Evolutionary conservation across 1,140 invertebrate genomes (phyloP).

Genomic region (Theocolax elegans): DNA sequence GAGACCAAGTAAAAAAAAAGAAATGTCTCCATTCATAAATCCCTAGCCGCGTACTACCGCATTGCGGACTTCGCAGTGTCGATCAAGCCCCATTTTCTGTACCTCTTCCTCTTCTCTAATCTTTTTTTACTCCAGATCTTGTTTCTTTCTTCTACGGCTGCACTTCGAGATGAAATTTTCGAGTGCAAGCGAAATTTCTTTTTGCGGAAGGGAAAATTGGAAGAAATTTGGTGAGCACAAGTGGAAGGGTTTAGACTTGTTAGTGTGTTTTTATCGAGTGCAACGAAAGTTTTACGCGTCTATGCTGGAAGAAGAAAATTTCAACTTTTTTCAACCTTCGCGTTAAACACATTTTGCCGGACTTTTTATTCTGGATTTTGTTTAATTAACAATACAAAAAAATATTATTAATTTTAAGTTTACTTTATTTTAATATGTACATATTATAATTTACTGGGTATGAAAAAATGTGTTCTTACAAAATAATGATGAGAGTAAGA

Average conservation of each 20-base stretch:
- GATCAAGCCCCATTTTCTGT: conserved; percentile 14
- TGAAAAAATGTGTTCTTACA: no score
- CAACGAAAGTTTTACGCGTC: no score
- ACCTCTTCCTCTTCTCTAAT: conserved; percentile 1
- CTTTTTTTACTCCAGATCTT: background rate
- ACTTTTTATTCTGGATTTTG: no score
- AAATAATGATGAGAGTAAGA: no score
- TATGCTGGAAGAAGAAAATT: no score
- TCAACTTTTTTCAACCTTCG: no score
- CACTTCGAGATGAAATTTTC: background rate
- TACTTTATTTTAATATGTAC: no score
- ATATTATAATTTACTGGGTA: no score
- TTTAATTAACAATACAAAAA: no score
- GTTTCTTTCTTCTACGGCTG: background rate
- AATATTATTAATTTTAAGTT: no score
- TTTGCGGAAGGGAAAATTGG: background rate
- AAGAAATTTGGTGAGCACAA: background rate
- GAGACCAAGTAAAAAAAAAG: background rate
- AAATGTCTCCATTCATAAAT: conserved; percentile 52
- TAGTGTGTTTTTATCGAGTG: no score
- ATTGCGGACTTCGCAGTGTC: conserved; percentile 29
- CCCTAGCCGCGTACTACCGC: conserved; percentile 31
- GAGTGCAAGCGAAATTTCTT: background rate
- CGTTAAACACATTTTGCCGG: no score
- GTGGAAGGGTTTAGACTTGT: background rate